These are phyloP conservation scores for Trogon surrucura DNA, from an alignment of 2,113 vertebrate species.

Conservation along the genomic window DNA sequence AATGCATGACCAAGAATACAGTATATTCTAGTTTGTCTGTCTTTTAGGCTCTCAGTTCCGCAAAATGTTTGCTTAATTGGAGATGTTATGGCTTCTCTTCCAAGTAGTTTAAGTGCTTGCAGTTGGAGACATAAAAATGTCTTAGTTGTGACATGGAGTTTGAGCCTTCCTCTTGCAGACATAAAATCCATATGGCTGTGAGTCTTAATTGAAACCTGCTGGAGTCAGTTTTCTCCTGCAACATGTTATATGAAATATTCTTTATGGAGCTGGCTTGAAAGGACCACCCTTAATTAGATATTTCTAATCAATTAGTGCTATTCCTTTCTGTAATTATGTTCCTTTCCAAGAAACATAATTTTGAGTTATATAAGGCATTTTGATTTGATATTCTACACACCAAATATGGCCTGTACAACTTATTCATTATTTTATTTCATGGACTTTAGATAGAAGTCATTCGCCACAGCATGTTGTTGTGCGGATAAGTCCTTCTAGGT, in stretches of 20 bases:
- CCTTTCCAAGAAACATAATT: neutral
- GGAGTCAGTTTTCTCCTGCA: conserved; percentile 1
- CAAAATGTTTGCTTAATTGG: neutral
- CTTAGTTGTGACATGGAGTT: conserved; percentile 40
- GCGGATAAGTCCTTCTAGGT: neutral
- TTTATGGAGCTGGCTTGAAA: conserved; percentile 9
- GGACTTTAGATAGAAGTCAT: neutral
- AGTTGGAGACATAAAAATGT: conserved; percentile 49
- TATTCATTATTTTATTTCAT: neutral
- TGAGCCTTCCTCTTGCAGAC: conserved; percentile 45
- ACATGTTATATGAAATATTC: neutral
- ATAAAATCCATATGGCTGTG: conserved; percentile 5
- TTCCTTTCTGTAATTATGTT: neutral
- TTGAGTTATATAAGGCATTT: neutral
- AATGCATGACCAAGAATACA: neutral
- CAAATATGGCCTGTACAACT: neutral
- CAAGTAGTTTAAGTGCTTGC: neutral
- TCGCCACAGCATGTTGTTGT: accelerated
- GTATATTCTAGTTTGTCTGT: neutral
- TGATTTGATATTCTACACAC: neutral
- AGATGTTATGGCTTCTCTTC: neutral
- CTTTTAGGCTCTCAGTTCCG: neutral
- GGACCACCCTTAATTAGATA: neutral
- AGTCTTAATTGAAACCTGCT: conserved; percentile 56
- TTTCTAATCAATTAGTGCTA: neutral